Conservation (phyloP, 2,888 invertebrate genomes). For the Molanna angustata region DNA sequence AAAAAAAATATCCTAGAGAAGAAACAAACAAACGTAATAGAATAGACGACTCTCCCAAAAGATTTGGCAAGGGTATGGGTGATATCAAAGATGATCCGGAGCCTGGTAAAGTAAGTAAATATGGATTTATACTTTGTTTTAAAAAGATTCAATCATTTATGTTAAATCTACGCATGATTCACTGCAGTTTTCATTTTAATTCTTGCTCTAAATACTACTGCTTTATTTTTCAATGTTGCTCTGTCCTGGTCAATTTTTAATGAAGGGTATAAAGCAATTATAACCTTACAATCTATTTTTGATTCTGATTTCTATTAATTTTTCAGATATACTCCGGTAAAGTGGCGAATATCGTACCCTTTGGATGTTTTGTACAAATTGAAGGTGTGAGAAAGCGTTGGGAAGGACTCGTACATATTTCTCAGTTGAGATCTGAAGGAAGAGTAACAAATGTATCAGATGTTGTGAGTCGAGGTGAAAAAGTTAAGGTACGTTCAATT, state of each 20-base stretch:
- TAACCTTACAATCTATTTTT: too few species aligned
- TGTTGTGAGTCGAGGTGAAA: conserved; percentile 85
- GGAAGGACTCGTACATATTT: conserved; percentile 98
- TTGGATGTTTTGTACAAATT: conserved; percentile 96
- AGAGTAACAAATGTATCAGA: conserved; percentile 93
- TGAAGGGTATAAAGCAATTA: too few species aligned
- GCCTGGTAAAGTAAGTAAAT: conserved; percentile 61
- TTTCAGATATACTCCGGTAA: conserved; percentile 85
- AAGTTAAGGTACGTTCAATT: conserved; percentile 65
- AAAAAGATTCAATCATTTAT: too few species aligned
- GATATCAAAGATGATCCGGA: conserved; percentile 72
- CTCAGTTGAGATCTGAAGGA: conserved; percentile 88
- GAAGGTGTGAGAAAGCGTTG: conserved; percentile 85
- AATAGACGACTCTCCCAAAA: conserved; percentile 35
- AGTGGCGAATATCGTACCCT: conserved; percentile 94
- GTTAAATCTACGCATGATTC: too few species aligned
- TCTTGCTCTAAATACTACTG: too few species aligned
- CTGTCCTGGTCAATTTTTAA: too few species aligned
- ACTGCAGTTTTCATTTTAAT: too few species aligned
- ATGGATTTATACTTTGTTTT: too few species aligned
- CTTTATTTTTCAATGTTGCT: too few species aligned
- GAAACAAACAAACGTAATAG: conserved; percentile 36
- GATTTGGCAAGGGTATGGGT: conserved; percentile 37
- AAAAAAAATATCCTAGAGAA: conserved; percentile 33
- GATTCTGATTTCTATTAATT: too few species aligned